Base-by-base conservation (phyloP, 2,888 invertebrate genomes). In the Amphimallon solstitiale region DNA sequence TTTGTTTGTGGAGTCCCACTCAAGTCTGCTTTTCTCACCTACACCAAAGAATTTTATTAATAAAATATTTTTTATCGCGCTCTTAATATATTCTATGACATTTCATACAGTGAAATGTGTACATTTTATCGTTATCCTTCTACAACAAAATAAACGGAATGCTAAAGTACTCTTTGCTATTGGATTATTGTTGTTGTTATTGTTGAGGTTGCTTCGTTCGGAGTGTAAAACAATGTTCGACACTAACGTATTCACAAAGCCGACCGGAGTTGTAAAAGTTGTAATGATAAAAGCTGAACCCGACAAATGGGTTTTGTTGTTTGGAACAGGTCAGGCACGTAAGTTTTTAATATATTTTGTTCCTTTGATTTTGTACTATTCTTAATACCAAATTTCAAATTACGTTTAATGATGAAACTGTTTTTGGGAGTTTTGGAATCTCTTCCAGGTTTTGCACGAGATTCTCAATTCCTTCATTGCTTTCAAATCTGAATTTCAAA, bases 191-290 rank as follows among this genome's bases (percentile, higher is more conserved):
- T 17, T 17, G 40, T 56, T 56, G 56, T 40, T 56, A 43, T 43
- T 51, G 17, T 5, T 59, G 29, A 43, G n/a, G 34, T 59, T 59
- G 43, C 15, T 14, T 43, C 23, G 29, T 29, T 43, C n/a, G 10
- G 15, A 59, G 56, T 59, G 56, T 59, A 43, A 59, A 43, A 40
- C 56, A 59, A 43, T 59, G 43, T 59, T 59, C 43, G 4, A 12
- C 34, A 29, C 17, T 43, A 43, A 43, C 43, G 43, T 21, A 34
- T 38, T 14, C 56, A 59, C 43, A 59, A 59, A 59, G 43, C 29
- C 15, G 23, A 43, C 15, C 6, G 23, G 17, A 40, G 38, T 29
- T 59, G 43, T 43, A 59, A 43, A 43, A 23, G 29, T 43, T 15
- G 17, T 3, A n/a, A 14, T 29, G 15, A 45, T 15, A 14, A 9